Conservation (phyloP, 2,113 vertebrate genomes). For the Pterocles gutturalis region DNA sequence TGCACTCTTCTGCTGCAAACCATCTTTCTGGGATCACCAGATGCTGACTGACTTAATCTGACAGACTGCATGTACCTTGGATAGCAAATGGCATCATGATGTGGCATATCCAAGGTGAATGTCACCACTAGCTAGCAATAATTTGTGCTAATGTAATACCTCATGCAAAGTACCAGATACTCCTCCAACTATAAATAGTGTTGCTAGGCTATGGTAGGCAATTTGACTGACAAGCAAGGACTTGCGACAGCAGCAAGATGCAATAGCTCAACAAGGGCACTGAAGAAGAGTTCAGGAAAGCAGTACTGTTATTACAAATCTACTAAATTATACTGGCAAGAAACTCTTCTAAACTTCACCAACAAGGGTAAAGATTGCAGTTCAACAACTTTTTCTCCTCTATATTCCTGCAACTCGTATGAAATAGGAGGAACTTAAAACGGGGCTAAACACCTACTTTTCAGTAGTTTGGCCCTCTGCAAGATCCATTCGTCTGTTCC, state of each 20-base stretch:
- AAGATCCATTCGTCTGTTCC: not conserved
- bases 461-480: not conserved
- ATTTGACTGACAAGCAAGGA: slow-evolving; percentile 36
- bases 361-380: not conserved
- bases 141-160: slow-evolving; percentile 54
- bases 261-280: slow-evolving; percentile 16
- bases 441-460: not conserved
- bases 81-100: slow-evolving; percentile 48
- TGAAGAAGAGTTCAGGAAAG: not conserved
- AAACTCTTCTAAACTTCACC: not conserved
- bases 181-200: slow-evolving; percentile 52
- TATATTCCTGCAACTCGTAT: not conserved
- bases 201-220: slow-evolving; percentile 9
- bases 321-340: not conserved
- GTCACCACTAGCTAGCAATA: slow-evolving; percentile 45
- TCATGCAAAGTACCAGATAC: slow-evolving; percentile 53
- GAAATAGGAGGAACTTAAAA: not conserved
- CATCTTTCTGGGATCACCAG: not conserved
- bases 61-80: slow-evolving; percentile 16
- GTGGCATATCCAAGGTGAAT: slow-evolving; percentile 43
- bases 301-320: not conserved
- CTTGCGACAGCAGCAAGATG: not conserved
- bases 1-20: not conserved
- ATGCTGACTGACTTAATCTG: slow-evolving; percentile 2
- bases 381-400: not conserved